A percentile compares a stretch with the other conserved stretches of the same genome.
Evolutionary conservation across 35 echinoderm and acorn worm species (phyloP).

Genomic region (Apostichopus japonicus): DNA sequence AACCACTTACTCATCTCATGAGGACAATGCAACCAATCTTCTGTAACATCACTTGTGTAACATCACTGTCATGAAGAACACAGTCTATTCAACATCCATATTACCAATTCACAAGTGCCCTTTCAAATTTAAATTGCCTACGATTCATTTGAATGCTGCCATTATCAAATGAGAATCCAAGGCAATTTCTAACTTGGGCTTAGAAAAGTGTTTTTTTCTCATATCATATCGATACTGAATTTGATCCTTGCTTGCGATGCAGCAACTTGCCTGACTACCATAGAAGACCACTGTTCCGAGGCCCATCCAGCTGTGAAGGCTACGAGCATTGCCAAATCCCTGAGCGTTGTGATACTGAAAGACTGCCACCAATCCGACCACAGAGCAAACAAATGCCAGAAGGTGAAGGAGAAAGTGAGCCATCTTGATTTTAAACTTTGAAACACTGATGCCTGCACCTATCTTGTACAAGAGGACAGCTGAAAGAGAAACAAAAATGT

Average conservation of each 20-base stretch:
- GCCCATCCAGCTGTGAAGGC: constrained; percentile 65
- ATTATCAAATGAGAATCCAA: no score
- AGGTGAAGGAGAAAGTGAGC: constrained; percentile 63
- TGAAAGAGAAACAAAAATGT: constrained; percentile 25
- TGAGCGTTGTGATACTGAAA: constrained; percentile 55
- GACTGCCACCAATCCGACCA: constrained; percentile 52
- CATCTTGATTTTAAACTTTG: constrained; percentile 68
- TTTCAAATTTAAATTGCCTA: no score
- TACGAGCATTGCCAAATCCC: constrained; percentile 7
- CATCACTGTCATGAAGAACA: no score
- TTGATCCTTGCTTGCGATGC: neutral
- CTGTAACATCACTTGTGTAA: no score
- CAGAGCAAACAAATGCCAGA: constrained; percentile 58
- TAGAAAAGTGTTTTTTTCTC: no score
- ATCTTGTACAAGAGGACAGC: constrained; percentile 81
- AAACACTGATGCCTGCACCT: constrained; percentile 59
- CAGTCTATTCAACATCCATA: no score
- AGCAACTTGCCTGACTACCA: constrained; percentile 39
- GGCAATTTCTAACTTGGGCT: no score
- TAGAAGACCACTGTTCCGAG: constrained; percentile 51
- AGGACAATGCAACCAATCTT: no score
- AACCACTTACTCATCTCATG: no score
- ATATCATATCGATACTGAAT: no score
- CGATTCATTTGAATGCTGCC: no score
- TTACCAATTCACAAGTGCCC: no score